Percentiles rank a stretch among this genome's conserved stretches.
These are phyloP conservation scores for Mesopsocus fuscifrons DNA, from an alignment of 2,888 invertebrate species.

Conservation along the genomic window DNA sequence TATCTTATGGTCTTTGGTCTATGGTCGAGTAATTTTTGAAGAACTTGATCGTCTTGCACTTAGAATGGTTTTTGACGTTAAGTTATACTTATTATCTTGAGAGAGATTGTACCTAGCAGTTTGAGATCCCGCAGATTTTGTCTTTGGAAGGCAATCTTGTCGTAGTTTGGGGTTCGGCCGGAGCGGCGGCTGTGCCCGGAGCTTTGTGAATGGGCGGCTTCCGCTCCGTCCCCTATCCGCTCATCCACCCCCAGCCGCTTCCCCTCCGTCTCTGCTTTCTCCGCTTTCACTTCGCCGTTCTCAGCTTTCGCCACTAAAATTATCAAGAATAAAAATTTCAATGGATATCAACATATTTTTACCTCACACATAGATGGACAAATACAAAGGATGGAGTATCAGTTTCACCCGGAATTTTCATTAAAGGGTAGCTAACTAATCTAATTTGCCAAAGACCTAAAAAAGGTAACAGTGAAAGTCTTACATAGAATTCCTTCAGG, in stretches of 20 bases:
- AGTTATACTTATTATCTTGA: too few species aligned
- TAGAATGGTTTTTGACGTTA: too few species aligned
- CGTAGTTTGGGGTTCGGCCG: slow-evolving; percentile 40
- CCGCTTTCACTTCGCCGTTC: slow-evolving; percentile 31
- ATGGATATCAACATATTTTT: slow-evolving; percentile 8
- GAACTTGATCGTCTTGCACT: too few species aligned
- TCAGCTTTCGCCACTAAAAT: slow-evolving; percentile 39
- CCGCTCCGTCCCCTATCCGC: slow-evolving; percentile 29
- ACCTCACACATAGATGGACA: neutral
- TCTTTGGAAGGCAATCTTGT: slow-evolving; percentile 55
- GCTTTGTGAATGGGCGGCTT: slow-evolving; percentile 38
- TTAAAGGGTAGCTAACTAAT: too few species aligned
- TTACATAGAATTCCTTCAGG: slow-evolving; percentile 11
- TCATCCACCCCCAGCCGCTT: neutral
- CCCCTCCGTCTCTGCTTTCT: slow-evolving; percentile 26
- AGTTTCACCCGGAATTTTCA: too few species aligned
- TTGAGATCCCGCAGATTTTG: slow-evolving; percentile 33
- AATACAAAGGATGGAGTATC: too few species aligned
- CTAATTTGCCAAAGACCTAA: too few species aligned
- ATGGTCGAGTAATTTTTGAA: too few species aligned
- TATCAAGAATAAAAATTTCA: slow-evolving; percentile 11
- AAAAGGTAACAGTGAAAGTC: too few species aligned
- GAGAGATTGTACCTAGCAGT: slow-evolving; percentile 36
- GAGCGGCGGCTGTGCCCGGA: slow-evolving; percentile 40
- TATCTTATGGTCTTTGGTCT: too few species aligned